Evolutionary conservation across 1,140 invertebrate species (phyloP), one percentile per base, ranked within the genome.

Genomic region (Rhagoletis pomonella): DNA sequence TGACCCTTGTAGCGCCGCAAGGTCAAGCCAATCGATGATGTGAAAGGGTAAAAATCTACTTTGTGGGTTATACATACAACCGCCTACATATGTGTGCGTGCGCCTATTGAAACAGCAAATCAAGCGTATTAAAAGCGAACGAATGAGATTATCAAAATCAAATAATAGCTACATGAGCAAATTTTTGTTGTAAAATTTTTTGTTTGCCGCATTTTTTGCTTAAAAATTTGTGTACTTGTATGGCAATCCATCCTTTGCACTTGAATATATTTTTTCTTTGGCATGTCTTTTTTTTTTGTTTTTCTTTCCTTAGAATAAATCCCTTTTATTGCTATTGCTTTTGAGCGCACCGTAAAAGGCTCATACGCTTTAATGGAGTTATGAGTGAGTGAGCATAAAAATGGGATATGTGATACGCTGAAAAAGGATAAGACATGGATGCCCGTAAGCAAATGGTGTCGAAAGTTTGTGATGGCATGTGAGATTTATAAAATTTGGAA

Each of bases 111-210:
- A 47, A 42, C 5, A 29, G 5, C n/a, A 81, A 7, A 55, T 81
- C 47, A 58, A 55, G 17, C 47, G 6, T 55, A 12, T 29, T 81
- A 47, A 81, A 81, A 81, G 44, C 55, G 73, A 55, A 9, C 73
- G 55, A 81, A 81, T 81, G 50, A 29, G 73, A 81, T 81, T 81
- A 81, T 81, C 29, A 58, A 81, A 81, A 81, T 81, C 44, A 81
- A 81, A 81, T 81, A 81, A 19, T 29, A 81, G 6, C 29, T 73
- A 2, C 73, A 4, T 14, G 44, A 29, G 17, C 47, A 81, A 55
- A 5, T 55, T 81, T 55, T 10, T 81, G 7, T 47, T 12, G n/a
- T 12, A 50, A 4, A 50, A 19, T 55, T 47, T 81, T 81, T 10
- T 29, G 50, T 29, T 29, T 29, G 29, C 29, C 29, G 29, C 29